phyloP scores from a whole-genome alignment of 2,888 invertebrate genomes.

The Melanotus villosus region DNA sequence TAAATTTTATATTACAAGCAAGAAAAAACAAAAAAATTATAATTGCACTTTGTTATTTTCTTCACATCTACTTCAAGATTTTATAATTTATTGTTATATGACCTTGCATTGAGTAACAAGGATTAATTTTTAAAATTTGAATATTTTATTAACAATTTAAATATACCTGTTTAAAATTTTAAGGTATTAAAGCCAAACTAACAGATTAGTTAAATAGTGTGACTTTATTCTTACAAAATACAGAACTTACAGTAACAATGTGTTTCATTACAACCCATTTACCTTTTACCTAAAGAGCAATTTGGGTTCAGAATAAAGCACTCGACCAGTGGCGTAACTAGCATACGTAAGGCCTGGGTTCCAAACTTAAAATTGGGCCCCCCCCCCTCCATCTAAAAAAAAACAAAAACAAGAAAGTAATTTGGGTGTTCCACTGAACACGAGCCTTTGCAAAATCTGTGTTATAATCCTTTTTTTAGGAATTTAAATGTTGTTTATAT shows the following conservation, averaged over 20 bases:
- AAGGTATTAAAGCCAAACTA: constrained; percentile 28
- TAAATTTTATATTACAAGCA: not conserved
- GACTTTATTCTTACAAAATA: constrained; percentile 36
- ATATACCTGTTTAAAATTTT: not conserved
- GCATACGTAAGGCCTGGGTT: too few relatives aligned
- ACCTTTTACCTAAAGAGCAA: too few relatives aligned
- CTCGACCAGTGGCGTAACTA: too few relatives aligned
- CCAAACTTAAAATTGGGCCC: too few relatives aligned
- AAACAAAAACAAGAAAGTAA: too few relatives aligned
- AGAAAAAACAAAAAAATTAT: not conserved
- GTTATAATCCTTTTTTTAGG: too few relatives aligned
- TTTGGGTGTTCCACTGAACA: too few relatives aligned
- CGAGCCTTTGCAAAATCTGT: too few relatives aligned
- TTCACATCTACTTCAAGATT: constrained; percentile 24
- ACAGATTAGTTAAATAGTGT: constrained; percentile 30
- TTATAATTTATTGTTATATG: constrained; percentile 13
- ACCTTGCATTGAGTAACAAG: not conserved
- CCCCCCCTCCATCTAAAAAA: too few relatives aligned
- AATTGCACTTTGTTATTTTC: constrained; percentile 30
- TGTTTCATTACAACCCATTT: constrained; percentile 9
- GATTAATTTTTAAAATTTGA: not conserved
- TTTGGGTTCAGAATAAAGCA: too few relatives aligned
- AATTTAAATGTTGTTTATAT: too few relatives aligned
- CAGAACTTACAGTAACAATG: constrained; percentile 9
- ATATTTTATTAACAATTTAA: constrained; percentile 13